Base-by-base conservation (phyloP, 37 sponge, comb jelly and placozoan genomes). In the Chondrilla cf. caribensis region DNA sequence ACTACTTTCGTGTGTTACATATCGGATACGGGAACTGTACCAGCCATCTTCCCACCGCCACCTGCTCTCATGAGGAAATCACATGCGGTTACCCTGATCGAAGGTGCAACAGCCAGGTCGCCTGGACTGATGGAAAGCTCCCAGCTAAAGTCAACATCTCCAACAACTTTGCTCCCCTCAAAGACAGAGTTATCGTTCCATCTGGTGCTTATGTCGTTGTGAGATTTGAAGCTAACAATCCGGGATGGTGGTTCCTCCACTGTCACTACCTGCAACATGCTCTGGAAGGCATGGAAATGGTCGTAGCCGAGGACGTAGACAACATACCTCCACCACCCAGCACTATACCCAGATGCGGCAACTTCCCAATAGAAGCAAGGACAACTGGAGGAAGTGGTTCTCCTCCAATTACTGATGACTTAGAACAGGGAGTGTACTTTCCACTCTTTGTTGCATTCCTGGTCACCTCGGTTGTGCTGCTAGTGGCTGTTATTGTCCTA, bases 231-330 rank as follows among this genome's bases (percentile, higher is more conserved):
- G 70, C 90, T 19, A 80, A 90, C 82, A 96, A 92, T 83, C 96
- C 96, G 21, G 96, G 96, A 44, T 86, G 80, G 68, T 96, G 96
- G 96, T 96, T 96, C 58, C 58, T 92, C 32, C 96, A 96, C 85
- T 96, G 93, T 58, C 96, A 96, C 77, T 86, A 90, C 57, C 89
- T 92, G 67, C 41, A 68, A 8, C 91, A 96, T 57, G 88, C 84
- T 36, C 38, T 90, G 67, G 86, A 87, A 39, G 94, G 91, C 8
- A 93, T 93, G 94, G 88, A 83, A 7, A 67, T 87, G n/a, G 41
- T 93, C 41, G 70, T 93, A 1, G 65, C 79, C 37, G 90, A 90
- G 62, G 38, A 58, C 24, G n/a, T n/a, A n/a, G 28, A 54, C 57
- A 6, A 57, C 59, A 55, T 57, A 58, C 54, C 54, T 11, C 21